These are phyloP conservation scores for Discoglossus pictus DNA, from an alignment of 2,797 vertebrate species.

Conservation along the genomic window DNA sequence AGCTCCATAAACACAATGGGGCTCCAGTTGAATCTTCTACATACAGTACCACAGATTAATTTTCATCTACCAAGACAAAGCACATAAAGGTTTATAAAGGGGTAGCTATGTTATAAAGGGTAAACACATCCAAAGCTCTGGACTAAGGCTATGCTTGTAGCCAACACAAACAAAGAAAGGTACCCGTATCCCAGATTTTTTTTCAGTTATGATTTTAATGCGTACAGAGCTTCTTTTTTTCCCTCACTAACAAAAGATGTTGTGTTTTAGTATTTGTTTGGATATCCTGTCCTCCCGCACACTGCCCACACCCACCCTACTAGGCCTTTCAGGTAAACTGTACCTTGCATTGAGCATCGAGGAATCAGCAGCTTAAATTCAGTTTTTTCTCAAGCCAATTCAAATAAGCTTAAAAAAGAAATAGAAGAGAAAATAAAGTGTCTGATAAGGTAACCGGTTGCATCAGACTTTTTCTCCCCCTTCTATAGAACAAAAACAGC, in stretches of 20 bases:
- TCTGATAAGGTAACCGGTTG: too few species aligned
- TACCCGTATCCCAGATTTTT: constrained; percentile 39
- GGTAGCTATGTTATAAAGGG: constrained; percentile 30
- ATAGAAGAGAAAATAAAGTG: too few species aligned
- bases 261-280: constrained; percentile 45
- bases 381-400: too few species aligned
- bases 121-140: constrained; percentile 31
- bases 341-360: neutral
- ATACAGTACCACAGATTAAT: constrained; percentile 31
- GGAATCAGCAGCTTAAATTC: too few species aligned
- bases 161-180: constrained; percentile 41
- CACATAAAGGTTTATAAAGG: constrained; percentile 6
- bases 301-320: constrained; percentile 29
- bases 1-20: neutral
- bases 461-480: too few species aligned
- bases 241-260: constrained; percentile 43
- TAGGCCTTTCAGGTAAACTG: constrained; percentile 24
- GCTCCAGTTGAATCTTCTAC: constrained; percentile 23
- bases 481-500: too few species aligned
- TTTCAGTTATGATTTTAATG: constrained; percentile 33
- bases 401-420: too few species aligned
- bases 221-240: constrained; percentile 40
- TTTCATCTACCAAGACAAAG: constrained; percentile 36
- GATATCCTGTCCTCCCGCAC: constrained; percentile 32
- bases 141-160: neutral